A percentile compares a stretch with the other conserved stretches of the same genome.
Conservation (phyloP, 2,888 invertebrate species). For the Rhamnusium bicolor region DNA sequence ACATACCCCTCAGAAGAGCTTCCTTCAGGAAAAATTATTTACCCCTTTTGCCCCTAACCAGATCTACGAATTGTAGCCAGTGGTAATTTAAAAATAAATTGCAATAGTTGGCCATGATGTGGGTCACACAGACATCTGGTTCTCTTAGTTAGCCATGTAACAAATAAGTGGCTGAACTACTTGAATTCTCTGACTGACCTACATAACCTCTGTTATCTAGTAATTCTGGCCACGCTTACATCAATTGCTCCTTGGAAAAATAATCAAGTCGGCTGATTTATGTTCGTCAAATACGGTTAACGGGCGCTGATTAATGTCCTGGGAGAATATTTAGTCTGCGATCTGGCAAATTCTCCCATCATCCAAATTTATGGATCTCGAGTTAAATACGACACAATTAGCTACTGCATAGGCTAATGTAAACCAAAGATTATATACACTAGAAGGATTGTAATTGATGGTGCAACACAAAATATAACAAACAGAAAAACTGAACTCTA, state of each 20-base stretch:
- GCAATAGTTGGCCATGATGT: conserved; percentile 35
- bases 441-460: no score
- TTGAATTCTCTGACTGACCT: conserved; percentile 27
- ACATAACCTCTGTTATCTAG: conserved; percentile 24
- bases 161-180: conserved; percentile 32
- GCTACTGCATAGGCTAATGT: no score
- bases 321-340: not conserved
- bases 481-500: no score
- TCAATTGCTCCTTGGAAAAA: conserved; percentile 14
- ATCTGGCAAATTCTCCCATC: no score
- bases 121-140: conserved; percentile 50
- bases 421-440: no score
- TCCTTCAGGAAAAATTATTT: not conserved
- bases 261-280: conserved; percentile 11
- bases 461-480: no score
- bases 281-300: not conserved
- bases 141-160: conserved; percentile 41
- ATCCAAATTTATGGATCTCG: no score
- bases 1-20: not conserved
- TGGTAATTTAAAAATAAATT: conserved; percentile 16
- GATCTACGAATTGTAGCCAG: not conserved
- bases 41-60: not conserved
- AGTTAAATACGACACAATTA: no score
- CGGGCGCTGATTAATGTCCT: not conserved
- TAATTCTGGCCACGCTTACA: not conserved